These are phyloP conservation scores for Aptenodytes forsteri DNA, from an alignment of 2,113 vertebrate genomes.

Conservation along the genomic window DNA sequence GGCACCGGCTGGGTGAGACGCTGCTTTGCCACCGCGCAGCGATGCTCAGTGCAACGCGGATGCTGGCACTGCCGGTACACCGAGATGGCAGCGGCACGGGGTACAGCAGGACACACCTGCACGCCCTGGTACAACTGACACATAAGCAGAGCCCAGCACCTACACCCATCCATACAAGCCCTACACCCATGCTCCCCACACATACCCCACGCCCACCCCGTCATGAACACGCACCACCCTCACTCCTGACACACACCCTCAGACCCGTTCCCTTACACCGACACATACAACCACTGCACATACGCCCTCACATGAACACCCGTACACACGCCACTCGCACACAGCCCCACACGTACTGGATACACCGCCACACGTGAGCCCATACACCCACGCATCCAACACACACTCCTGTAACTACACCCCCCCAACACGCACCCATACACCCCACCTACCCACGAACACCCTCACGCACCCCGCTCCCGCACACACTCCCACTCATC, in stretches of 20 bases:
- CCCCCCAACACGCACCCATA: no score
- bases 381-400: not conserved
- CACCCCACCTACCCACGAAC: not conserved
- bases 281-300: not conserved
- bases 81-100: not conserved
- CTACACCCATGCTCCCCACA: no score
- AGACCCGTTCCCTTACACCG: not conserved
- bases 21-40: not conserved
- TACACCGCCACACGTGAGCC: not conserved
- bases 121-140: not conserved
- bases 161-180: not conserved
- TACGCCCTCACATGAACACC: not conserved
- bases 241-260: not conserved
- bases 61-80: not conserved
- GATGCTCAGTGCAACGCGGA: fast-evolving
- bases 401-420: not conserved
- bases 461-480: no score
- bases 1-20: fast-evolving
- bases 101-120: not conserved
- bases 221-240: no score
- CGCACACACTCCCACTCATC: not conserved
- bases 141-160: not conserved
- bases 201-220: not conserved
- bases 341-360: not conserved
- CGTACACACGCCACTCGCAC: no score